Evolutionary conservation across 2,113 vertebrate genomes (phyloP), one percentile per base, ranked within the genome.

Genomic region (Pedionomus torquatus): DNA sequence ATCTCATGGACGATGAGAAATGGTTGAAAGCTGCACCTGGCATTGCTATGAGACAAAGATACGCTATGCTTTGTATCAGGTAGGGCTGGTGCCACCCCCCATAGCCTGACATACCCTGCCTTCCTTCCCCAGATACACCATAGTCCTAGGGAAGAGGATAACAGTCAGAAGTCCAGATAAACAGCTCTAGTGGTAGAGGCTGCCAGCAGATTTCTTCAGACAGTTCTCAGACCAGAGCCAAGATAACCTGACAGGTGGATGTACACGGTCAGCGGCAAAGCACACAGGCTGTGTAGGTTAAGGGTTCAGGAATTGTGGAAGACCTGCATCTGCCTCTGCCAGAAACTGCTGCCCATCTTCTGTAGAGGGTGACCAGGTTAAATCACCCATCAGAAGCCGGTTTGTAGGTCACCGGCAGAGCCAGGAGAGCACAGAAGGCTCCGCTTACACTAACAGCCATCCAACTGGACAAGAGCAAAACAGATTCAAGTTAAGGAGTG

Each of bases 361-460:
- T 14, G 16, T 0, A 21, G 5, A 2, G 28, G 20, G 10, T 21
- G 68, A 39, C 43, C 83, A 87, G 83, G 35, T 3, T 8, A 89
- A 70, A 24, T 4, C 64, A 64, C 80, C 33, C 83, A 43, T 17
- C 60, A 93, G 83, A 43, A 94, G 83, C 77, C 82, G 87, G 30
- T 82, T 26, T 93, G 85, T 77, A 71, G 95, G 93, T 80, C 93
- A 48, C 2, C 33, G 88, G 48, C 70, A 93, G 66, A 85, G 84
- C 76, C 28, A 23, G 21, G n/a, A 31, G 66, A 79, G 54, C 65
- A 26, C 10, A 13, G 74, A 82, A 91, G 33, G 37, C 17, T 65
- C 83, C 60, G 55, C 78, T 87, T 70, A 13, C 8, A 4, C 44
- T 48, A 64, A 6, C 35, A 58, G 49, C n/a, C 44, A 39, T 52